phyloP scores from a whole-genome alignment of 2,797 vertebrate genomes.

The Gobio occitaniae region DNA sequence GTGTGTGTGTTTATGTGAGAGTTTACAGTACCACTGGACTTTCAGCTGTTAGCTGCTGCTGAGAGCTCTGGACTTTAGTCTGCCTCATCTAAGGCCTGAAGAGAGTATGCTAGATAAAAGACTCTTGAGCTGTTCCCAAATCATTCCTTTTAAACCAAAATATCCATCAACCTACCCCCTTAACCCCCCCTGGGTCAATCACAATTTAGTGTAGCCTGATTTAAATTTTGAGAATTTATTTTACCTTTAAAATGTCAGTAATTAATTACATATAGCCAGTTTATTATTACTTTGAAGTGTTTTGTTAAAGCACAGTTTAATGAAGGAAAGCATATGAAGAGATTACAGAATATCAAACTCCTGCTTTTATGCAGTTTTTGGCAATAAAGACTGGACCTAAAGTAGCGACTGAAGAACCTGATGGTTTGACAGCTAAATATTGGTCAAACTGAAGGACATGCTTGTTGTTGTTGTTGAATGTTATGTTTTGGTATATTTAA shows the following conservation, averaged over 20 bases:
- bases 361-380: conserved; percentile 9
- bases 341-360: conserved; percentile 9
- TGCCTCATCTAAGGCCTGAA: conserved; percentile 32
- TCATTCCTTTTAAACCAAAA: conserved; percentile 32
- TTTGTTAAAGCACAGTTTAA: conserved; percentile 15
- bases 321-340: conserved; percentile 26
- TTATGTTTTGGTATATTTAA: conserved; percentile 22
- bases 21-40: conserved; percentile 79
- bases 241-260: not conserved
- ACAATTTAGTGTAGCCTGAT: no score
- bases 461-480: not conserved
- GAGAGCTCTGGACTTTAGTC: conserved; percentile 74
- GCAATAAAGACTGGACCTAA: conserved; percentile 39
- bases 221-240: not conserved
- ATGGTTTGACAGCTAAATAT: conserved; percentile 6
- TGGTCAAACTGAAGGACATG: conserved; percentile 36
- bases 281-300: not conserved
- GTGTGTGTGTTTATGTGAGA: conserved; percentile 57
- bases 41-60: conserved; percentile 79
- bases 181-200: no score
- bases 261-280: not conserved
- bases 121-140: conserved; percentile 23
- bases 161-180: not conserved
- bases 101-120: conserved; percentile 40
- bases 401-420: conserved; percentile 8